Percentiles rank a stretch among this genome's conserved stretches.
These are phyloP conservation scores for Rousettus madagascariensis DNA, from an alignment of 2,797 vertebrate genomes.

Conservation along the genomic window DNA sequence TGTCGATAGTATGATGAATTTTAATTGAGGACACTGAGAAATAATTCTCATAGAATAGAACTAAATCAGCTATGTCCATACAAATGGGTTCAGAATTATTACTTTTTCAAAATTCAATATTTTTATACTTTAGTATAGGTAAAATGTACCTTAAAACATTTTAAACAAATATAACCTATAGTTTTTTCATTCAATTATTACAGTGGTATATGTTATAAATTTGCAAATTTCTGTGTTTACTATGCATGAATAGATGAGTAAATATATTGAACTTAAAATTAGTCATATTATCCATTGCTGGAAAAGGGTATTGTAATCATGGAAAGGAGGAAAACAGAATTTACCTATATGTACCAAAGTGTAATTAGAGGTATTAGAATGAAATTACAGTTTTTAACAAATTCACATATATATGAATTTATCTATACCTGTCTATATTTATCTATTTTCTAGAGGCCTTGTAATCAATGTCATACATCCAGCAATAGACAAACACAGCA, in stretches of 20 bases:
- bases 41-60: neutral
- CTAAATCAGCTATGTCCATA: neutral
- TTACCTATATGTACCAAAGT: neutral
- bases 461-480: neutral
- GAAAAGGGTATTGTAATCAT: neutral
- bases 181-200: neutral
- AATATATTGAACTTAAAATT: neutral
- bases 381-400: neutral
- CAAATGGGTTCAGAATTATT: neutral
- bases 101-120: neutral
- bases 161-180: neutral
- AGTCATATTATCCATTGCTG: neutral
- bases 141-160: neutral
- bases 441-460: neutral
- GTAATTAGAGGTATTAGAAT: neutral
- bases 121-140: neutral
- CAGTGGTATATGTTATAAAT: neutral
- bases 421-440: neutral
- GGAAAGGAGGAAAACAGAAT: neutral
- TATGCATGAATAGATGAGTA: neutral
- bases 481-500: neutral
- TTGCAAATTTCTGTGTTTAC: neutral
- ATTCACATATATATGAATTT: neutral
- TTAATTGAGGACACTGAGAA: neutral
- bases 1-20: neutral